Evolutionary conservation across 2,888 invertebrate genomes (phyloP).

Genomic region (Synergus itoensis): DNA sequence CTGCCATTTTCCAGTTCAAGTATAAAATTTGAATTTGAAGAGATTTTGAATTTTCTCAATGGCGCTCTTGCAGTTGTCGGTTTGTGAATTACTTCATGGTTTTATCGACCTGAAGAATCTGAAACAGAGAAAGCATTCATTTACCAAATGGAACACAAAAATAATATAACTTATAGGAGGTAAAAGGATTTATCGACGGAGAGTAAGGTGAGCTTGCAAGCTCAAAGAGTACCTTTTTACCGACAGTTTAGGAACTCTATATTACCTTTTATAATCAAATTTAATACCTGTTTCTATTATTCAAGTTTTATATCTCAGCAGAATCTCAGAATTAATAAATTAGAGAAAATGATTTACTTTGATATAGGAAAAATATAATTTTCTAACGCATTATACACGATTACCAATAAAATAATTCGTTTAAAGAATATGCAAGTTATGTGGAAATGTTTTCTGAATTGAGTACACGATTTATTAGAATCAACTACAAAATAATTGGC

Average conservation of each 20-base stretch:
- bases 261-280: not conserved
- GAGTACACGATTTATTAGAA: not conserved
- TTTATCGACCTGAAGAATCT: not conserved
- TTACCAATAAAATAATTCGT: too few species aligned
- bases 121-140: not conserved
- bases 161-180: not conserved
- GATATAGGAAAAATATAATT: too few species aligned
- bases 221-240: not conserved
- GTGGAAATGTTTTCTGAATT: not conserved
- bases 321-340: too few species aligned
- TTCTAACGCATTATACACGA: too few species aligned
- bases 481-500: not conserved
- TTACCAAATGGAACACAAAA: constrained; percentile 3
- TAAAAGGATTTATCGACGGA: constrained; percentile 4
- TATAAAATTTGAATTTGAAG: not conserved
- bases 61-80: not conserved
- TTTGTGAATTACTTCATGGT: not conserved
- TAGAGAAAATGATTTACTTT: too few species aligned
- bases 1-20: constrained; percentile 9
- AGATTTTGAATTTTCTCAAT: not conserved
- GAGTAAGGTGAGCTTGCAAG: not conserved
- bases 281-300: too few species aligned
- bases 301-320: too few species aligned
- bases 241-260: not conserved
- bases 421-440: too few species aligned